These are phyloP conservation scores for Galerucella nymphaeae DNA, from an alignment of 2,888 invertebrate species.

Conservation along the genomic window DNA sequence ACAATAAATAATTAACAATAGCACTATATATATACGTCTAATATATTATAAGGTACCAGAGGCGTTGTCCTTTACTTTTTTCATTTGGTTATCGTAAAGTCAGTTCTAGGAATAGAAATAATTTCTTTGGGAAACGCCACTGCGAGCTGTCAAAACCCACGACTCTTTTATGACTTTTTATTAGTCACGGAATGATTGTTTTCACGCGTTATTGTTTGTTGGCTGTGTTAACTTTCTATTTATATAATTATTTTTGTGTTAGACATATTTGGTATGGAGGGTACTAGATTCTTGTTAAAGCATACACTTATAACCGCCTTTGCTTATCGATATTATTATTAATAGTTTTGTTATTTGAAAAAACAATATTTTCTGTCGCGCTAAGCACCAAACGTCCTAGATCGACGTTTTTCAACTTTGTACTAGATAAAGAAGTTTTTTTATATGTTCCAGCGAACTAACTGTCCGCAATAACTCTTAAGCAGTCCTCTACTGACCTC, in stretches of 20 bases:
- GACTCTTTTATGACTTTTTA: not conserved
- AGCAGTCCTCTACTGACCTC: slow-evolving; percentile 7
- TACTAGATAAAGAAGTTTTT: too few species aligned
- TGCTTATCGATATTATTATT: not conserved
- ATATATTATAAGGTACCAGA: not conserved
- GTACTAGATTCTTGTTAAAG: not conserved
- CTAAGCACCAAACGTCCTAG: slow-evolving; percentile 3
- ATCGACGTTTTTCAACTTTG: not conserved
- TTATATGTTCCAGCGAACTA: not conserved
- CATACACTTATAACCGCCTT: not conserved
- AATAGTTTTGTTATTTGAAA: too few species aligned
- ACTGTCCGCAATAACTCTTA: not conserved
- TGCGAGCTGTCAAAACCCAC: slow-evolving; percentile 5
- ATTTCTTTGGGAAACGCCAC: not conserved
- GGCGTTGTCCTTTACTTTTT: not conserved
- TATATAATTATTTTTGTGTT: slow-evolving; percentile 4
- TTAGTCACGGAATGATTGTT: slow-evolving; percentile 4
- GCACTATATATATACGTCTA: not conserved
- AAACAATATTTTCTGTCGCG: too few species aligned
- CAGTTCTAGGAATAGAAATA: not conserved
- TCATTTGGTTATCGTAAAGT: not conserved
- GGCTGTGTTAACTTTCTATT: slow-evolving; percentile 1
- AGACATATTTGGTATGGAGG: not conserved
- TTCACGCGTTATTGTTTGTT: not conserved
- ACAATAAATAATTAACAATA: slow-evolving; percentile 15